Evolutionary conservation across 2,113 vertebrate species (phyloP).

Genomic region (Toxotes chatareus): DNA sequence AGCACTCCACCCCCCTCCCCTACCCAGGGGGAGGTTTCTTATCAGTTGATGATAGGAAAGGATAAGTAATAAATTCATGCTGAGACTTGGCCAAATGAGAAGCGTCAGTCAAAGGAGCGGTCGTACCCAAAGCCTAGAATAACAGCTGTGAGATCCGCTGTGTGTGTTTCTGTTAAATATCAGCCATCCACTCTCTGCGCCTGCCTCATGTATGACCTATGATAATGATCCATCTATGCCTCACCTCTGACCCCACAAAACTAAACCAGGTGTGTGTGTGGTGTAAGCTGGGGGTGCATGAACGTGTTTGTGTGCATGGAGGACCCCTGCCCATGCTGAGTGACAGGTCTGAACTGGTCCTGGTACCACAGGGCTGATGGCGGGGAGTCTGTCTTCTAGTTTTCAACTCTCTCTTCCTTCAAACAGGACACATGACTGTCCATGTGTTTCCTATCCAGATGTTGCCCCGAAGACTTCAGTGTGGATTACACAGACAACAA

Average conservation of each 20-base stretch:
- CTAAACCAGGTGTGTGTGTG: constrained; percentile 72
- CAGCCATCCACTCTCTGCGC: constrained; percentile 27
- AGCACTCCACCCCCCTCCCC: background rate
- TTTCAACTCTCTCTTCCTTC: constrained; percentile 5
- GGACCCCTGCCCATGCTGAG: constrained; percentile 65
- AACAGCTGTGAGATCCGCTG: constrained; percentile 37
- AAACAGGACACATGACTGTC: constrained; percentile 15
- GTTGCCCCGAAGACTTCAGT: background rate
- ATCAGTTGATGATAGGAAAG: constrained; percentile 56
- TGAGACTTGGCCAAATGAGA: constrained; percentile 39
- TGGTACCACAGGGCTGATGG: constrained; percentile 48
- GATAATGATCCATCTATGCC: constrained; percentile 71
- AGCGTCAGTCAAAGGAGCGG: constrained; percentile 58
- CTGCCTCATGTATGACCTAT: constrained; percentile 70
- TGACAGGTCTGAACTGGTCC: constrained; percentile 70
- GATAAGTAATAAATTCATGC: constrained; percentile 51
- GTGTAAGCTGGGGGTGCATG: constrained; percentile 22
- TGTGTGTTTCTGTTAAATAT: constrained; percentile 43
- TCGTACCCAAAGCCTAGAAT: constrained; percentile 5
- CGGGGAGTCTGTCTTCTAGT: constrained; percentile 5
- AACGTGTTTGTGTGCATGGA: constrained; percentile 63
- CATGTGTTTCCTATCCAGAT: constrained; percentile 13
- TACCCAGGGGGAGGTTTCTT: constrained; percentile 39
- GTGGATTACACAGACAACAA: background rate
- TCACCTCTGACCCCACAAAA: constrained; percentile 72